phyloP scores from a whole-genome alignment of 2,113 vertebrate genomes.

The Vireo altiloquus region DNA sequence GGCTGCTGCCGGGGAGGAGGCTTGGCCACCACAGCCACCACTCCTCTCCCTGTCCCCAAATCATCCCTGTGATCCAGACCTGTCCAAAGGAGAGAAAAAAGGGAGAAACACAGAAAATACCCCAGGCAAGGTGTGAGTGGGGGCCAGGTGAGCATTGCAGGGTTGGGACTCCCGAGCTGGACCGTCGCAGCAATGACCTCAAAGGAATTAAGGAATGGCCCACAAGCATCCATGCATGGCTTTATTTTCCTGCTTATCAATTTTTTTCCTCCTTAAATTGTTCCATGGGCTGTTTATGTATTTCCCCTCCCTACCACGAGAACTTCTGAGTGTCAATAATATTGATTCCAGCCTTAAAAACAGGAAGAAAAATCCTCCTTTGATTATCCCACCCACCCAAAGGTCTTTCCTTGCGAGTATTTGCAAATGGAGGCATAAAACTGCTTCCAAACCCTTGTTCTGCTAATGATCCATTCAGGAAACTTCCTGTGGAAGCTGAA shows the following conservation, averaged over 20 bases:
- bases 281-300: not conserved
- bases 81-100: not conserved
- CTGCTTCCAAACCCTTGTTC: not conserved
- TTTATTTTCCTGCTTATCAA: not conserved
- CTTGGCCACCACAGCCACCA: not conserved
- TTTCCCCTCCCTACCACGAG: not conserved
- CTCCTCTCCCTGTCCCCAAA: not conserved
- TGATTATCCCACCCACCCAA: not conserved
- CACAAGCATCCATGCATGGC: not conserved
- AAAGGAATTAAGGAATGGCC: not conserved
- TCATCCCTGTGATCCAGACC: not conserved
- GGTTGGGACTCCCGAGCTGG: not conserved
- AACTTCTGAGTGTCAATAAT: constrained; percentile 34
- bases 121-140: not conserved
- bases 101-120: not conserved
- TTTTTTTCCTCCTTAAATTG: not conserved
- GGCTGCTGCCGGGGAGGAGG: rapidly evolving
- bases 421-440: constrained; percentile 48
- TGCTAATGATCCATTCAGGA: not conserved
- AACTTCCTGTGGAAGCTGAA: not conserved
- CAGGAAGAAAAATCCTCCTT: constrained; percentile 2
- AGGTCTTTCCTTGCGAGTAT: constrained; percentile 39
- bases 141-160: not conserved
- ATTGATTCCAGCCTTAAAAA: constrained; percentile 61
- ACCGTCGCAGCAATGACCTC: rapidly evolving